phyloP scores from a whole-genome alignment of 2,113 vertebrate genomes.

The Pseudopodoces humilis region DNA sequence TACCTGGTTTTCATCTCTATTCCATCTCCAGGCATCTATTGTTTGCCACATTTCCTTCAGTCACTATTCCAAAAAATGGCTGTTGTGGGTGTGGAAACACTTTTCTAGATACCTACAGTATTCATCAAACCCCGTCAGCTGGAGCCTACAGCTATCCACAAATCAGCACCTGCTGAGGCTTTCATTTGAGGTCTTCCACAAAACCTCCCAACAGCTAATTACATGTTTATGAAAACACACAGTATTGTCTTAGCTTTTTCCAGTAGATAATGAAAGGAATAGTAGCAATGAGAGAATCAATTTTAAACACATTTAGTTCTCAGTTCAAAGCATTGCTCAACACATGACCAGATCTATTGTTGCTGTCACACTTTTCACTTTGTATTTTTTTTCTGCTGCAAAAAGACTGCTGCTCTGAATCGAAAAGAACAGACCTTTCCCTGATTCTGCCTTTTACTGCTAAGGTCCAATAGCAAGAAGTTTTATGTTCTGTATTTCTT shows the following conservation, averaged over 20 bases:
- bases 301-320: neutral
- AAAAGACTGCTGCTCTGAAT: neutral
- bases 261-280: neutral
- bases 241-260: neutral
- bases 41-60: neutral
- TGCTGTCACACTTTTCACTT: neutral
- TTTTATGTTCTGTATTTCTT: neutral
- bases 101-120: neutral
- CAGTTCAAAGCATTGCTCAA: neutral
- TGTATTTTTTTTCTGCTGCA: neutral
- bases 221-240: neutral
- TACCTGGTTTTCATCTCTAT: neutral
- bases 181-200: neutral
- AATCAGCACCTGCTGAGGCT: neutral
- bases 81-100: neutral
- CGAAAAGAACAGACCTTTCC: neutral
- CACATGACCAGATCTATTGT: neutral
- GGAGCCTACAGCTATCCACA: neutral
- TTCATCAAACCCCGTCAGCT: neutral
- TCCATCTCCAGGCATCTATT: neutral
- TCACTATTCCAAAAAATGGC: neutral
- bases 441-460: neutral
- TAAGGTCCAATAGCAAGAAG: neutral
- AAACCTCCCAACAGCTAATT: fast-evolving
- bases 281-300: neutral